Percentiles rank a stretch among this genome's conserved stretches.
phyloP scores from a whole-genome alignment of 1,140 invertebrate species.

The Sinella curviseta region DNA sequence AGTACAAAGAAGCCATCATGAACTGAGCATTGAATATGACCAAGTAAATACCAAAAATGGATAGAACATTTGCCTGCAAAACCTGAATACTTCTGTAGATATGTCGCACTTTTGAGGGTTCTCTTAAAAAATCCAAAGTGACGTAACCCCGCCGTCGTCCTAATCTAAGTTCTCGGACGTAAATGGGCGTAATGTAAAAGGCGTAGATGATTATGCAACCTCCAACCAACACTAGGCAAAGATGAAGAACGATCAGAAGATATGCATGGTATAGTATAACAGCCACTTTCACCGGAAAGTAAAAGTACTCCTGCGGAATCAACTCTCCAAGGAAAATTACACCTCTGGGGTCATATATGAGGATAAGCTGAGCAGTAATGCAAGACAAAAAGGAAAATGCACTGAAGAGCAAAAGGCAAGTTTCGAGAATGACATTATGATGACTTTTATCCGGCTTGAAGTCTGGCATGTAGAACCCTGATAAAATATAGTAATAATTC shows the following conservation, averaged over 20 bases:
- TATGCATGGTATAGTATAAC: neutral
- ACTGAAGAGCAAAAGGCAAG: neutral
- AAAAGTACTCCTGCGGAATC: neutral
- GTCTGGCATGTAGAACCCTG: neutral
- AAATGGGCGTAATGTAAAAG: neutral
- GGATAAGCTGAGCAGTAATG: neutral
- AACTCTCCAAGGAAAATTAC: slow-evolving; percentile 1
- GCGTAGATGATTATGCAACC: neutral
- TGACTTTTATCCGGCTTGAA: neutral
- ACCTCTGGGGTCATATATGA: neutral
- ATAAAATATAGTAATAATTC: too few species aligned
- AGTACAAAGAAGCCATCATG: neutral
- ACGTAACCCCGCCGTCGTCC: neutral
- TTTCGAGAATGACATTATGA: neutral
- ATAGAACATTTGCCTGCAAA: neutral
- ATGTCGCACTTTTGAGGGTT: neutral
- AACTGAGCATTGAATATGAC: neutral
- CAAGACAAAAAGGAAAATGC: neutral
- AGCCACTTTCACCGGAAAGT: neutral
- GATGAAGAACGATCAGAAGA: neutral
- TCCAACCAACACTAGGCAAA: neutral
- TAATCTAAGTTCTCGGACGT: neutral
- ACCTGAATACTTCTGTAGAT: neutral
- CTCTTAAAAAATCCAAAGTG: neutral
- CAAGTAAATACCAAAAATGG: neutral